These are phyloP conservation scores for Gambusia holbrooki DNA, from an alignment of 2,113 vertebrate genomes.

Conservation along the genomic window DNA sequence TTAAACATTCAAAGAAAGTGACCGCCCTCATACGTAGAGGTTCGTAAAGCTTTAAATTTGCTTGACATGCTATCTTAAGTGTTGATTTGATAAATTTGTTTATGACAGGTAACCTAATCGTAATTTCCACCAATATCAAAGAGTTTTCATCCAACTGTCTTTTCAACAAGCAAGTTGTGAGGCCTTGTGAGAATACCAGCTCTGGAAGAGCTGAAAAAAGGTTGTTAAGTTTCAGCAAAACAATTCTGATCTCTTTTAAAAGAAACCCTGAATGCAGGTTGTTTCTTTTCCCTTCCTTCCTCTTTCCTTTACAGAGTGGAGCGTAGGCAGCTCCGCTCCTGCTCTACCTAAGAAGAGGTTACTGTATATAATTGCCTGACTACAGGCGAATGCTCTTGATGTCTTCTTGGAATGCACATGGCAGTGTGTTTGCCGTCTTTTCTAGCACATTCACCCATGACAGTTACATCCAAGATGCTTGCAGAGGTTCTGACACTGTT, in stretches of 20 bases:
- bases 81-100: no score
- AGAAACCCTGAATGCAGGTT: not conserved
- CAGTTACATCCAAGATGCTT: not conserved
- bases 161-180: not conserved
- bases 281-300: slow-evolving; percentile 7
- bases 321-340: slow-evolving; percentile 40
- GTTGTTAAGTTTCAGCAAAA: slow-evolving; percentile 15
- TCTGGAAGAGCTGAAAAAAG: not conserved
- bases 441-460: not conserved
- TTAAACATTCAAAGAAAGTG: not conserved
- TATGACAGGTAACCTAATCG: not conserved
- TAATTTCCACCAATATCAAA: not conserved
- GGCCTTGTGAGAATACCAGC: not conserved
- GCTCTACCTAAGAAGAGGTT: slow-evolving; percentile 9
- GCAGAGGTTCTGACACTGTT: slow-evolving; percentile 5
- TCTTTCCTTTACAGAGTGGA: slow-evolving; percentile 21
- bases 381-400: slow-evolving; percentile 1
- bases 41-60: not conserved
- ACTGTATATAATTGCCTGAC: slow-evolving; percentile 31
- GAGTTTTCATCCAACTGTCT: no score
- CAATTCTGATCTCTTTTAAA: slow-evolving; percentile 28
- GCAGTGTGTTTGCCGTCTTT: not conserved
- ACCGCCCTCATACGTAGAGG: not conserved
- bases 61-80: not conserved
- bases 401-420: slow-evolving; percentile 6